A percentile compares a stretch with the other conserved stretches of the same genome.
These are phyloP conservation scores for Umimayanthus chanpuru DNA, from an alignment of 92 coral and sea anemone species.

Conservation along the genomic window DNA sequence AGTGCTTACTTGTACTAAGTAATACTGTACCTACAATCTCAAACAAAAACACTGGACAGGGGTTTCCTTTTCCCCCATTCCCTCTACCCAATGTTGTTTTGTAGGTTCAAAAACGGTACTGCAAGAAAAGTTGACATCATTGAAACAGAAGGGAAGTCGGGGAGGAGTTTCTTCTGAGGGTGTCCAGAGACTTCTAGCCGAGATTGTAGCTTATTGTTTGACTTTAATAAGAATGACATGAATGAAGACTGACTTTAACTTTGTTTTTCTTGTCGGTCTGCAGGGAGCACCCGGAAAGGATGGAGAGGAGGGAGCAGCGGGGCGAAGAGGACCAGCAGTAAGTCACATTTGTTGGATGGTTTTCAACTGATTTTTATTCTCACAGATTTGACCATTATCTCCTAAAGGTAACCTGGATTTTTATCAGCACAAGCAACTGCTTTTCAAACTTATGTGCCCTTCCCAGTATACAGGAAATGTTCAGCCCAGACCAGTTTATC, in stretches of 20 bases:
- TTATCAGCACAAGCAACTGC: background rate
- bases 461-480: no score
- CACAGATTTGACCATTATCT: constrained; percentile 18
- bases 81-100: no score
- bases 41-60: no score
- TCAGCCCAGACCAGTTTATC: no score
- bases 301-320: constrained; percentile 54
- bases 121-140: no score
- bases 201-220: background rate
- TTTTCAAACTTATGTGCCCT: no score
- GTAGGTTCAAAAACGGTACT: no score
- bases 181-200: no score
- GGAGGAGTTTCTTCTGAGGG: no score
- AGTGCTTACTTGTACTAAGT: background rate
- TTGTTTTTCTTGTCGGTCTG: constrained; percentile 25
- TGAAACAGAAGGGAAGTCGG: no score
- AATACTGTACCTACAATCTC: background rate
- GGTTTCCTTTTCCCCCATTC: no score
- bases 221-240: no score
- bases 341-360: constrained; percentile 6
- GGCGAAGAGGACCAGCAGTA: constrained; percentile 64
- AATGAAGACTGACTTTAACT: background rate
- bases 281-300: constrained; percentile 63
- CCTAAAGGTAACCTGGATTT: background rate
- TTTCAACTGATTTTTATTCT: background rate